A percentile compares a stretch with the other conserved stretches of the same genome.
phyloP scores from a whole-genome alignment of 2,797 vertebrate species.

The Oophaga sylvatica region DNA sequence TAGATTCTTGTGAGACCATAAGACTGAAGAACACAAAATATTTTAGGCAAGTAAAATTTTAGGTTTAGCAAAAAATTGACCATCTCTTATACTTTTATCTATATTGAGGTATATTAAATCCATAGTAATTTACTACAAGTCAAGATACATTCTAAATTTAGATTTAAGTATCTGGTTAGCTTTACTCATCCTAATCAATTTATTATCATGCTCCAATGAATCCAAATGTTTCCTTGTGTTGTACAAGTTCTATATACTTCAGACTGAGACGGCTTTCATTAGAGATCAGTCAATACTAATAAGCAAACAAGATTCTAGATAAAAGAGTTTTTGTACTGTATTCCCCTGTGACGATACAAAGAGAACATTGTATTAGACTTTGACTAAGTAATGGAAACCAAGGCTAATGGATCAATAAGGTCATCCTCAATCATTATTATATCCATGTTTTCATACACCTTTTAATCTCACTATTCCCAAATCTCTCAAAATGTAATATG shows the following conservation, averaged over 20 bases:
- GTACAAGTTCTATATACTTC: slow-evolving; percentile 24
- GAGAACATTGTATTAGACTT: slow-evolving; percentile 28
- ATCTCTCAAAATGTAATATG: slow-evolving; percentile 24
- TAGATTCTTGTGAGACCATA: not conserved
- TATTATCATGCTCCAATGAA: slow-evolving; percentile 13
- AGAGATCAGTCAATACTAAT: slow-evolving; percentile 43
- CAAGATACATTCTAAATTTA: too few species aligned
- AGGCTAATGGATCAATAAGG: slow-evolving; percentile 39
- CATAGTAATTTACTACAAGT: too few species aligned
- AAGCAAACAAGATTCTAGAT: slow-evolving; percentile 36
- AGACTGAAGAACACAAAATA: not conserved
- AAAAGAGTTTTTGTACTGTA: slow-evolving; percentile 19
- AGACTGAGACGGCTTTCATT: slow-evolving; percentile 32
- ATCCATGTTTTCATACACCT: slow-evolving; percentile 44
- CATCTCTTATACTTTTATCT: not conserved
- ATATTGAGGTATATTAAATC: not conserved
- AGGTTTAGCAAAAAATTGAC: not conserved
- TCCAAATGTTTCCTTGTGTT: not conserved
- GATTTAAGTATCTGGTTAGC: not conserved
- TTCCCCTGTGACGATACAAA: slow-evolving; percentile 38
- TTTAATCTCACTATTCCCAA: slow-evolving; percentile 36
- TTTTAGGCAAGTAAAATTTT: not conserved
- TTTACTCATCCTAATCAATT: not conserved
- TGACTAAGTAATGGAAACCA: slow-evolving; percentile 36
- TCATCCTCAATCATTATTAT: slow-evolving; percentile 39